Base-by-base conservation (phyloP, 2,888 invertebrate genomes). In the Junonia oenone region DNA sequence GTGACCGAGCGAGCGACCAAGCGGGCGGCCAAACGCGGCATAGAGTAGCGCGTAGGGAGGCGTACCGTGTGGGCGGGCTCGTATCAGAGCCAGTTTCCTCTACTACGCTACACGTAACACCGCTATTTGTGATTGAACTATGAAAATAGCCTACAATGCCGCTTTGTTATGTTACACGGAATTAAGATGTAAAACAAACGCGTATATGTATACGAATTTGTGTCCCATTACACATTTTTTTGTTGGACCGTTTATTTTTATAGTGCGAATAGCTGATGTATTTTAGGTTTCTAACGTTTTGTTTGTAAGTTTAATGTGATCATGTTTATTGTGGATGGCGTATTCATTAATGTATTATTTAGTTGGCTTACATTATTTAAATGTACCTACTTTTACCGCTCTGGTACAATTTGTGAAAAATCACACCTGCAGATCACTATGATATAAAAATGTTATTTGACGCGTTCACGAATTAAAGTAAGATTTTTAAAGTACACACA, bases 61-160 rank as follows among this genome's bases (percentile, higher is more conserved):
- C 82, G 83, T 71, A 65, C 71, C 68, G 75, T 75, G 87, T 86
- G 81, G 87, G 86, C 79, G 82, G 83, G 73, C 46, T 47, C 51
- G 38, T 73, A 71, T 63, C 66, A 64, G 69, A 85, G 79, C 85
- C 68, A 76, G 86, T 85, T 84, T 76, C 77, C 76, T 76, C 75
- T 76, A 83, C 81, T 79, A 83, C 76, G 79, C 65, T 76, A 81
- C 83, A 75, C 82, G 79, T 71, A 69, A 72, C 76, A 80, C 81
- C 77, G 80, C 83, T 82, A 80, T 76, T 70, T 71, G 74, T 74
- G 75, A 76, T 73, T 72, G 72, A 73, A 76, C 71, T 71, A 72
- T 66, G 65, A 63, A 72, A 69, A 73, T 71, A 70, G 68, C 68
- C 68, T 79, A 76, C 83, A 82, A 70, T 70, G 77, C 77, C 61